phyloP scores from a whole-genome alignment of 2,797 vertebrate genomes.

The Protosalanx chinensis region DNA sequence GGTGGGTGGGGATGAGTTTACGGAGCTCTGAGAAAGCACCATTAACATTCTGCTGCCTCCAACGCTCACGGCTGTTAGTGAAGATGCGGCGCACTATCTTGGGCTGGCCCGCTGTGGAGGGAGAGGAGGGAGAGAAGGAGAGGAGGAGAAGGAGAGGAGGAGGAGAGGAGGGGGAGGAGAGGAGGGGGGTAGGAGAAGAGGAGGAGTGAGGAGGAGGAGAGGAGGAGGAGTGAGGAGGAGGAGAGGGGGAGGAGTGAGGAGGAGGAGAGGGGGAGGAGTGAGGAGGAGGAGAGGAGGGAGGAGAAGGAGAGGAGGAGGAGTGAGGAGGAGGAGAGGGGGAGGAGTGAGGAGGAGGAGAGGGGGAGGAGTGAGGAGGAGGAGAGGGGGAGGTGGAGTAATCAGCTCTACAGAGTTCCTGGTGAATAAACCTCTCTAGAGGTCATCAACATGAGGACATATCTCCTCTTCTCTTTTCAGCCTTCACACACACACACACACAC shows the following conservation, averaged over 20 bases:
- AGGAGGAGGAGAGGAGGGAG: neutral
- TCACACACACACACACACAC: too few species aligned
- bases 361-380: slow-evolving; percentile 16
- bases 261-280: neutral
- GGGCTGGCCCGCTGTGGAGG: slow-evolving; percentile 69
- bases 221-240: neutral
- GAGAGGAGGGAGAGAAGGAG: neutral
- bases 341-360: neutral
- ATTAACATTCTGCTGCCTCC: slow-evolving; percentile 74
- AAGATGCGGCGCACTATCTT: slow-evolving; percentile 93
- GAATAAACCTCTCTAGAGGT: too few species aligned
- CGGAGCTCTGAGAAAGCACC: slow-evolving; percentile 72
- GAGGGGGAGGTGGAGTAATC: neutral
- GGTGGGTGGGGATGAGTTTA: slow-evolving; percentile 74
- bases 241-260: neutral
- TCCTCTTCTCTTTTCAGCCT: too few species aligned
- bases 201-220: neutral
- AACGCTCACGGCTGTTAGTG: slow-evolving; percentile 82
- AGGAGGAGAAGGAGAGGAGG: neutral
- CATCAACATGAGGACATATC: too few species aligned
- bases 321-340: neutral
- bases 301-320: neutral
- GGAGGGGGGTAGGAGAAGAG: neutral
- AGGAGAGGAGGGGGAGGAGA: neutral
- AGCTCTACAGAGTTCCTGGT: too few species aligned